Conservation (phyloP, 2,888 invertebrate genomes). For the Limulus polyphemus region DNA sequence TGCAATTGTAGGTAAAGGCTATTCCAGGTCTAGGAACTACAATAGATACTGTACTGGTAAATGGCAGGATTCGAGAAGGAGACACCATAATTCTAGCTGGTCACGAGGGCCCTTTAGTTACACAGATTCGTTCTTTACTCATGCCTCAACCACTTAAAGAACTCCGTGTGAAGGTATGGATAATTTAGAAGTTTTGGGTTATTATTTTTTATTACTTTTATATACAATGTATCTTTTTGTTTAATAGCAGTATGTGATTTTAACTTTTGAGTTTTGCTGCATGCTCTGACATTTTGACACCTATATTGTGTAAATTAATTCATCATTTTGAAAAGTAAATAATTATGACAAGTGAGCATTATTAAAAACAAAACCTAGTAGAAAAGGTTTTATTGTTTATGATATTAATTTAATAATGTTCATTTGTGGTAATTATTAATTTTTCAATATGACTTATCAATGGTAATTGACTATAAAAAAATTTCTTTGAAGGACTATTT, state of each 20-base stretch:
- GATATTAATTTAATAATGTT: too few species aligned
- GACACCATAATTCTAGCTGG: conserved; percentile 92
- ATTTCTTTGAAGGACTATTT: too few species aligned
- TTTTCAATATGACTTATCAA: too few species aligned
- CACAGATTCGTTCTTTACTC: conserved; percentile 87
- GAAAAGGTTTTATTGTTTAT: too few species aligned
- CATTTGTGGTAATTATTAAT: too few species aligned
- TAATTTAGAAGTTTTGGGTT: conserved; percentile 10
- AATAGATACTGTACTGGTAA: conserved; percentile 95
- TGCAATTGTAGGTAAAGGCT: conserved; percentile 59
- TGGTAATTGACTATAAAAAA: too few species aligned
- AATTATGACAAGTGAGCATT: too few species aligned
- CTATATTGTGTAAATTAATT: too few species aligned
- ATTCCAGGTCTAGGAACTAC: conserved; percentile 95
- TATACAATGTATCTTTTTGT: not conserved
- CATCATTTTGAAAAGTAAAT: too few species aligned
- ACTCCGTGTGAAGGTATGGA: conserved; percentile 72
- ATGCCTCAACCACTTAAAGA: conserved; percentile 99
- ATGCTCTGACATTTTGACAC: too few species aligned
- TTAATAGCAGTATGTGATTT: not conserved
- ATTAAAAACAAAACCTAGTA: too few species aligned
- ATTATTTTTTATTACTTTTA: not conserved
- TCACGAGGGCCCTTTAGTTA: conserved; percentile 94
- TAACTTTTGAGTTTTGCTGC: too few species aligned
- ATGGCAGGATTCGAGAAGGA: conserved; percentile 83